Percentiles rank a stretch among this genome's conserved stretches.
These are phyloP conservation scores for Thinocorus orbignyianus DNA, from an alignment of 2,113 vertebrate genomes.

Conservation along the genomic window DNA sequence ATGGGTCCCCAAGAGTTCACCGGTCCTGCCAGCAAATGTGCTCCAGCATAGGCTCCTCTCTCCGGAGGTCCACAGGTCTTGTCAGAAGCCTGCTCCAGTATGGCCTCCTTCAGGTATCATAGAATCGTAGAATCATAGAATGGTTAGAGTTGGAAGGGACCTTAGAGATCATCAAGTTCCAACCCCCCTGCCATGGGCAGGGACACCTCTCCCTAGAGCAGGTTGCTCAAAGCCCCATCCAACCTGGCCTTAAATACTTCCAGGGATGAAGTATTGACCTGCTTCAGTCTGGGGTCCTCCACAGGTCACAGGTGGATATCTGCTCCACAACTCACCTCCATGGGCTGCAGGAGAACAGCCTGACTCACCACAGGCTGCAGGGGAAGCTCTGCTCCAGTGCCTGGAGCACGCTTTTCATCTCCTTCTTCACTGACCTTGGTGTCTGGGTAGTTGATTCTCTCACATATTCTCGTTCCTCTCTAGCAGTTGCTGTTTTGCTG, in stretches of 20 bases:
- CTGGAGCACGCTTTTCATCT: background rate
- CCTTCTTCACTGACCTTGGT: background rate
- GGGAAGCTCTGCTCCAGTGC: fast-evolving
- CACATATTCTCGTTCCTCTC: background rate
- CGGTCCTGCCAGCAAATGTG: fast-evolving
- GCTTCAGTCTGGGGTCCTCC: background rate
- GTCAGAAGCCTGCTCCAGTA: background rate
- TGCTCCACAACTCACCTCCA: background rate
- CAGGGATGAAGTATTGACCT: too few species aligned
- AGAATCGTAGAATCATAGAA: too few species aligned
- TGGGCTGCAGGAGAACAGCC: background rate
- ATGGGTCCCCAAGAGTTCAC: background rate
- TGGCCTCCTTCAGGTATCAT: background rate
- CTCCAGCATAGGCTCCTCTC: background rate
- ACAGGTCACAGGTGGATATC: background rate
- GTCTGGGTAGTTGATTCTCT: background rate
- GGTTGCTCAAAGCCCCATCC: too few species aligned
- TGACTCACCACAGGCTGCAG: background rate
- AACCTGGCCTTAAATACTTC: too few species aligned
- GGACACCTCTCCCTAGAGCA: too few species aligned
- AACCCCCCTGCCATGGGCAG: too few species aligned
- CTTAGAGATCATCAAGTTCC: too few species aligned
- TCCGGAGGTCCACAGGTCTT: background rate
- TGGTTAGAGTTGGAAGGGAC: too few species aligned
- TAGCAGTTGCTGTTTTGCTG: background rate